These are phyloP conservation scores for Thoracochromis brauschi DNA, from an alignment of 2,113 vertebrate species.

Conservation along the genomic window DNA sequence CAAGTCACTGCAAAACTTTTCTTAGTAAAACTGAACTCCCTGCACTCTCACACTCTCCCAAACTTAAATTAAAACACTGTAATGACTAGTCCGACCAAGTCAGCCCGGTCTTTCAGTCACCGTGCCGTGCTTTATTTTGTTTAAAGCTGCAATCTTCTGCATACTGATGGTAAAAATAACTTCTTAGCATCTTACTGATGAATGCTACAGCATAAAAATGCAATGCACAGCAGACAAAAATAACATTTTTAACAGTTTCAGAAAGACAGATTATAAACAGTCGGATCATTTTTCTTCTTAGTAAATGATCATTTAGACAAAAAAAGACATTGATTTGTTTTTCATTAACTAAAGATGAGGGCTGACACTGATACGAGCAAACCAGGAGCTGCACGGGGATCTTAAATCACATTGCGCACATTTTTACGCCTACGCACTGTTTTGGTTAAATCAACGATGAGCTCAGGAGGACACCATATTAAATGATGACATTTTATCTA, in stretches of 20 bases:
- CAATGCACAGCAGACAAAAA: background rate
- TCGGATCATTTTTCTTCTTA: fast-evolving
- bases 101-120: background rate
- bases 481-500: background rate
- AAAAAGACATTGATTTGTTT: background rate
- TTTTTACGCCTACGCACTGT: background rate
- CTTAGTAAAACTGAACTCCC: background rate
- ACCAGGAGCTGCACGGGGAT: background rate
- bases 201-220: background rate
- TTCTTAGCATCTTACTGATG: background rate
- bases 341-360: fast-evolving
- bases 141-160: background rate
- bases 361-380: background rate
- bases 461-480: background rate
- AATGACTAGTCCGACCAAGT: background rate
- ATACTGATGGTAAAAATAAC: background rate
- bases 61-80: background rate
- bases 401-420: background rate
- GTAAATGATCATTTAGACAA: background rate
- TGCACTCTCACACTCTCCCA: background rate
- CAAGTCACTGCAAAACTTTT: background rate
- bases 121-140: background rate
- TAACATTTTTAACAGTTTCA: background rate
- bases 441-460: background rate
- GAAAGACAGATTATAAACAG: background rate